A percentile compares a stretch with the other conserved stretches of the same genome.
phyloP scores from a whole-genome alignment of 2,797 vertebrate genomes.

The Microctenopoma stevenorrisi region DNA sequence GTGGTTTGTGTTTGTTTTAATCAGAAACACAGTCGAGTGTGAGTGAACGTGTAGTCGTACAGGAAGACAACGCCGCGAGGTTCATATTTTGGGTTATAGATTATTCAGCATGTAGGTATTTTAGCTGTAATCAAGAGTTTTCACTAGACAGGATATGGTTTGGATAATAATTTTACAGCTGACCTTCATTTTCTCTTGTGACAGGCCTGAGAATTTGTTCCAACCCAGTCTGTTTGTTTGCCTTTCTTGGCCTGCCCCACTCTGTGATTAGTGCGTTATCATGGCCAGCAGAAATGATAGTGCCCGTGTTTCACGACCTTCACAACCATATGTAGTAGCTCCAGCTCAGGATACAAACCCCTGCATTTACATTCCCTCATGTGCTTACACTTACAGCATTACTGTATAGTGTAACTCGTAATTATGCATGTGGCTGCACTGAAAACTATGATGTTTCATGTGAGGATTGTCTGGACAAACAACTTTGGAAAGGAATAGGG shows the following conservation, averaged over 20 bases:
- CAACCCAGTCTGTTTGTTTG: no score
- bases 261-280: no score
- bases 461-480: slow-evolving; percentile 52
- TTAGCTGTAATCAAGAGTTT: not conserved
- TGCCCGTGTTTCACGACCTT: not conserved
- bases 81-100: not conserved
- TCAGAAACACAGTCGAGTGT: no score
- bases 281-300: no score
- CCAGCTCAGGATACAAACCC: not conserved
- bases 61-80: not conserved
- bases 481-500: slow-evolving; percentile 12
- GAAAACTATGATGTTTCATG: slow-evolving; percentile 28
- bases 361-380: not conserved
- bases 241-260: no score
- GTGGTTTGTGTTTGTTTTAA: no score
- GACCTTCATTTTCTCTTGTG: not conserved
- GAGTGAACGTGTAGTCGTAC: not conserved
- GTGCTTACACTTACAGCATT: not conserved
- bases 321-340: not conserved
- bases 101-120: no score
- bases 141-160: not conserved
- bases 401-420: slow-evolving; percentile 28
- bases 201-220: not conserved
- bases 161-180: not conserved
- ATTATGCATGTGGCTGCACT: slow-evolving; percentile 17